Conservation (phyloP, 1,140 invertebrate species). For the Charaxes varanes region DNA sequence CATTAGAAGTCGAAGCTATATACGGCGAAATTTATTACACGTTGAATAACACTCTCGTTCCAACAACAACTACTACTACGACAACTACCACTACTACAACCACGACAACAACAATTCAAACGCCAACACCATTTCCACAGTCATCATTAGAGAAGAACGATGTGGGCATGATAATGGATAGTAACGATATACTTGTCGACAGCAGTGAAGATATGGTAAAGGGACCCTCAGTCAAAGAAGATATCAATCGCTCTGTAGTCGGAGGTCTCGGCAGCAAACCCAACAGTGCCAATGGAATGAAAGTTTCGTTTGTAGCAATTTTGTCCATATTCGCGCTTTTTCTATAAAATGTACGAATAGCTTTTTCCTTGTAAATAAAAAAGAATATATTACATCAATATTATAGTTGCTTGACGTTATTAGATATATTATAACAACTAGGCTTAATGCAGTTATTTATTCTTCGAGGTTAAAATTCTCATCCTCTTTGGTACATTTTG, state of each 20-base stretch:
- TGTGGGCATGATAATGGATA: conserved; percentile 54
- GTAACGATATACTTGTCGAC: conserved; percentile 51
- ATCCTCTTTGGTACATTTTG: conserved; percentile 39
- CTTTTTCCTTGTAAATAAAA: conserved; percentile 58
- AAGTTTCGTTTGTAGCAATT: conserved; percentile 33
- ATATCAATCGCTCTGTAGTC: conserved; percentile 54
- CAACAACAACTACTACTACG: conserved; percentile 83
- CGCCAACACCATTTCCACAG: conserved; percentile 60
- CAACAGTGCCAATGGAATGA: conserved; percentile 28
- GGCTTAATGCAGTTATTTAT: conserved; percentile 57
- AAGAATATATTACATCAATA: conserved; percentile 38
- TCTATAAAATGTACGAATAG: conserved; percentile 37
- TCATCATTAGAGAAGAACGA: conserved; percentile 53
- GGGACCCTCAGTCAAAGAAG: conserved; percentile 48
- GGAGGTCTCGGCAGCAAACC: conserved; percentile 52
- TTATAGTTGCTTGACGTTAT: conserved; percentile 49
- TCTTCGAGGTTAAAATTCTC: conserved; percentile 19
- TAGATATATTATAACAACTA: conserved; percentile 39
- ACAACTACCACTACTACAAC: conserved; percentile 80
- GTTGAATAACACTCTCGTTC: conserved; percentile 82
- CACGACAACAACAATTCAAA: conserved; percentile 76
- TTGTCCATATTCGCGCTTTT: conserved; percentile 44
- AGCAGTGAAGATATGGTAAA: conserved; percentile 51
- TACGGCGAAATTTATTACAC: conserved; percentile 84
- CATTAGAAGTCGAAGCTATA: conserved; percentile 79